Percentiles rank a stretch among this genome's conserved stretches.
These are phyloP conservation scores for Psittacara wagleri DNA, from an alignment of 2,113 vertebrate genomes.

Conservation along the genomic window DNA sequence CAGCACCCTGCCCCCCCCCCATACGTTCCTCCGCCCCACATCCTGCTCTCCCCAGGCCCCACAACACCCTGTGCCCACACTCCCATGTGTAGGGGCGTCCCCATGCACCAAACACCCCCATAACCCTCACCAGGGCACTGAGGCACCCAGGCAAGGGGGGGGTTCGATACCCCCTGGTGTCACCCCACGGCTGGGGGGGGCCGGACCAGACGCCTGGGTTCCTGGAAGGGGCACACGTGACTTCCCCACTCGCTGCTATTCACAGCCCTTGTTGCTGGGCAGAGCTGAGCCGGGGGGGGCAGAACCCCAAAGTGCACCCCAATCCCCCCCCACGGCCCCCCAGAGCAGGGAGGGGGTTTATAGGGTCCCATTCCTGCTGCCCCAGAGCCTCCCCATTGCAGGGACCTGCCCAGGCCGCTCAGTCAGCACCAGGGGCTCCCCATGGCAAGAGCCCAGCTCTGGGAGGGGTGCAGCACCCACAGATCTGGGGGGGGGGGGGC, in stretches of 20 bases:
- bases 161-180: background rate
- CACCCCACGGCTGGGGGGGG: background rate
- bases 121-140: too few relatives aligned
- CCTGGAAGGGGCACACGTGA: background rate
- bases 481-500: too few relatives aligned
- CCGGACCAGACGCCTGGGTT: background rate
- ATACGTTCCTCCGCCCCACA: too few relatives aligned
- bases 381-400: background rate
- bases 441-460: too few relatives aligned
- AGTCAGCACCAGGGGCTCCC: background rate
- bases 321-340: background rate
- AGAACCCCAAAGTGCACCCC: background rate
- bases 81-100: too few relatives aligned
- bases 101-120: too few relatives aligned
- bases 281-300: background rate
- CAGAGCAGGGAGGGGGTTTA: fast-evolving
- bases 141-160: background rate
- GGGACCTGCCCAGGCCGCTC: background rate
- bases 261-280: background rate
- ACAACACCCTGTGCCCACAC: too few relatives aligned
- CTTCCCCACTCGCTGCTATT: background rate
- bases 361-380: background rate
- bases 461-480: background rate
- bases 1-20: too few relatives aligned
- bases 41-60: too few relatives aligned